A percentile compares a stretch with the other conserved stretches of the same genome.
Evolutionary conservation across 2,113 vertebrate genomes (phyloP).

Genomic region (Scolopax mira): DNA sequence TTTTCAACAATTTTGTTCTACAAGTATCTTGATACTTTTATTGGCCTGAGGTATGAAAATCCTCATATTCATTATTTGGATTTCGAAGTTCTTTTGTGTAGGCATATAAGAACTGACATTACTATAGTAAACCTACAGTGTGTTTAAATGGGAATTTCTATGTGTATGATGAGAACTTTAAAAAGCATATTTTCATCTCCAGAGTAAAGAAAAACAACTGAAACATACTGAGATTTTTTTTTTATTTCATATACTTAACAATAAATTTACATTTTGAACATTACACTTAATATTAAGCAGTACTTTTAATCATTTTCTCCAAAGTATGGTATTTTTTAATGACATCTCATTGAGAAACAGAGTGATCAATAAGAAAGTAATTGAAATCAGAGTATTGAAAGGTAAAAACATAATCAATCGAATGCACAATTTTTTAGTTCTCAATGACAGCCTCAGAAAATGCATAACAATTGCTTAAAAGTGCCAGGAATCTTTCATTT

Average conservation of each 20-base stretch:
- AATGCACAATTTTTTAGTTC: not conserved
- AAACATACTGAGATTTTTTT: rapidly evolving
- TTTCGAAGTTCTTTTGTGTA: not conserved
- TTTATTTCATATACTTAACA: not conserved
- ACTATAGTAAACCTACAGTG: not conserved
- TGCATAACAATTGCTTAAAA: not conserved
- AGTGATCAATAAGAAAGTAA: not conserved
- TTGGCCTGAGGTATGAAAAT: not conserved
- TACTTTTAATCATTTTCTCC: not conserved
- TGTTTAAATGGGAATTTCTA: not conserved
- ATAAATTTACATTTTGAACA: not conserved
- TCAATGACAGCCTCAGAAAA: not conserved
- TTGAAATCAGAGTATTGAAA: not conserved
- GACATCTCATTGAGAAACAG: not conserved
- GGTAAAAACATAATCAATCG: not conserved
- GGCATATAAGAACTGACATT: not conserved
- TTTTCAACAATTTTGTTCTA: not conserved
- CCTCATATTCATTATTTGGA: not conserved
- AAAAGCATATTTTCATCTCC: not conserved
- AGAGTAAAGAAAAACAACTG: not conserved
- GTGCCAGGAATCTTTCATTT: not conserved
- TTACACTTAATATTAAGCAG: not conserved
- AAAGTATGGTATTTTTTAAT: not conserved
- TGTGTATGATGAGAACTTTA: not conserved
- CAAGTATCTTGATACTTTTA: not conserved